phyloP scores from a whole-genome alignment of 2,888 invertebrate genomes.

The Selenia dentaria region DNA sequence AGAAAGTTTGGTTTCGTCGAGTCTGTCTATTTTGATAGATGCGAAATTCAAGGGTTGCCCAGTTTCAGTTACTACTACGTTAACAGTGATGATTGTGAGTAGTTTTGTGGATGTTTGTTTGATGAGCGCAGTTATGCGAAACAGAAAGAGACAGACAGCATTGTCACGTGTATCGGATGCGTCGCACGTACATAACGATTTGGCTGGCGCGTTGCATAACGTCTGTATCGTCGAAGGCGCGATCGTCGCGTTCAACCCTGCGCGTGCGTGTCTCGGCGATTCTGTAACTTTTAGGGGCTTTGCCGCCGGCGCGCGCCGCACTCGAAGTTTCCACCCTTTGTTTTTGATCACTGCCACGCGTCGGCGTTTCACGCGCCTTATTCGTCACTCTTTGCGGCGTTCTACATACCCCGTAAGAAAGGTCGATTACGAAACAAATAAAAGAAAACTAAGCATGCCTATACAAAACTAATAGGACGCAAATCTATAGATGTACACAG shows the following conservation, averaged over 20 bases:
- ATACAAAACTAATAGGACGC: constrained; percentile 24
- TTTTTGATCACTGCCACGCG: constrained; percentile 48
- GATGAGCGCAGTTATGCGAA: constrained; percentile 57
- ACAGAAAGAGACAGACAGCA: constrained; percentile 44
- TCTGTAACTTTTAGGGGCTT: constrained; percentile 71
- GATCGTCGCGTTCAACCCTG: constrained; percentile 82
- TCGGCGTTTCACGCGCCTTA: constrained; percentile 52
- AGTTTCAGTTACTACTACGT: no score
- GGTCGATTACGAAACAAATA: constrained; percentile 55
- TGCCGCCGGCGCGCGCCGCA: constrained; percentile 57
- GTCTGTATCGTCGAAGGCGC: constrained; percentile 89
- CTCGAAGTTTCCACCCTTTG: constrained; percentile 45
- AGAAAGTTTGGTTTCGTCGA: background rate
- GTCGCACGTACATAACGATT: constrained; percentile 91
- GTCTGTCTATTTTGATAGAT: no score
- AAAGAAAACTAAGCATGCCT: constrained; percentile 44
- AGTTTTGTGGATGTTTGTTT: constrained; percentile 48
- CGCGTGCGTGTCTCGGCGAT: constrained; percentile 76
- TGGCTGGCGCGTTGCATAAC: constrained; percentile 94
- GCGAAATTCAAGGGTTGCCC: no score
- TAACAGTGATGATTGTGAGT: no score
- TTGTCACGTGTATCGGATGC: constrained; percentile 25
- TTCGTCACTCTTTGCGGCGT: constrained; percentile 61
- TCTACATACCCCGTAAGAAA: constrained; percentile 44
- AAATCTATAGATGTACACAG: constrained; percentile 24